phyloP scores from a whole-genome alignment of 2,888 invertebrate genomes.

The Artemia sp. region DNA sequence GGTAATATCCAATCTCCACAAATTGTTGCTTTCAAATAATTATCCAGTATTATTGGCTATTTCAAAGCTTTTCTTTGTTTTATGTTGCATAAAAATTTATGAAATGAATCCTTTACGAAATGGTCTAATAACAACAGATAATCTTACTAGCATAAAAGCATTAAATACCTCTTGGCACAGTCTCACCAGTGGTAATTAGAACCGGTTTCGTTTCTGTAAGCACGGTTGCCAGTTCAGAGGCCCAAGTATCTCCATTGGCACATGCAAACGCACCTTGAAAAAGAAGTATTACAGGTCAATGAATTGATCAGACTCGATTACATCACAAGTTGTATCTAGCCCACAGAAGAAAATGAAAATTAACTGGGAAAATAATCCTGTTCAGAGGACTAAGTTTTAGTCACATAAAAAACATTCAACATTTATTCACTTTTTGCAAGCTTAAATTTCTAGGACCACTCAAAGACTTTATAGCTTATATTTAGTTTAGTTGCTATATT shows the following conservation, averaged over 20 bases:
- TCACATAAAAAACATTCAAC: too few relatives aligned
- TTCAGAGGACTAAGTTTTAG: too few relatives aligned
- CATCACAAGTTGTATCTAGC: too few relatives aligned
- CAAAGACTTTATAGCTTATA: too few relatives aligned
- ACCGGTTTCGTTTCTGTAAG: conserved; percentile 48
- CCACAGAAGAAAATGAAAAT: too few relatives aligned
- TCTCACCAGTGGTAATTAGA: conserved; percentile 52
- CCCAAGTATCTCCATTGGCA: conserved; percentile 76
- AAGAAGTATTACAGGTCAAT: not conserved
- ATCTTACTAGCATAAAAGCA: not conserved
- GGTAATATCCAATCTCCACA: too few relatives aligned
- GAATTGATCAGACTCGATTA: too few relatives aligned
- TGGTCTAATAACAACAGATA: not conserved
- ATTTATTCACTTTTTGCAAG: too few relatives aligned
- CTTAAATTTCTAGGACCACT: too few relatives aligned
- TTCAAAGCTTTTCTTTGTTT: not conserved
- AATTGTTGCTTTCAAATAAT: not conserved
- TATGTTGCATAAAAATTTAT: conserved; percentile 5
- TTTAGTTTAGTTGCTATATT: too few relatives aligned
- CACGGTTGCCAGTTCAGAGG: conserved; percentile 69
- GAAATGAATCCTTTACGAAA: conserved; percentile 14
- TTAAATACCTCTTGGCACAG: conserved; percentile 49
- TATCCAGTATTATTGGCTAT: not conserved
- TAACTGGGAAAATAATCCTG: too few relatives aligned
- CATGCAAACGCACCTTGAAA: conserved; percentile 51